Percentiles rank a stretch among this genome's conserved stretches.
phyloP scores from a whole-genome alignment of 2,888 invertebrate genomes.

The Cantharis nigra region DNA sequence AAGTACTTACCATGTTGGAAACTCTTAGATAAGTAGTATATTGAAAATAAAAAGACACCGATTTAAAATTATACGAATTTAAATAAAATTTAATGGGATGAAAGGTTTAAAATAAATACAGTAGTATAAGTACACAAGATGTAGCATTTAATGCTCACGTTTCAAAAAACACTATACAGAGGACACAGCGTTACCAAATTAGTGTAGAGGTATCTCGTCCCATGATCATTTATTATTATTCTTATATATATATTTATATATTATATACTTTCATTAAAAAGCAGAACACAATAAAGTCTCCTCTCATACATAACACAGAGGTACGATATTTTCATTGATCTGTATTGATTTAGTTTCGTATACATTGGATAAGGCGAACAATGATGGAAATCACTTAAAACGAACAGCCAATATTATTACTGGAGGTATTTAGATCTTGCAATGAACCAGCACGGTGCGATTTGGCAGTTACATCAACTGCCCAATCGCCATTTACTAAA shows the following conservation, averaged over 20 bases:
- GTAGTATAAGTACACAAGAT: conserved; percentile 58
- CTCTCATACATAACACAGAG: conserved; percentile 58
- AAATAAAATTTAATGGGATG: conserved; percentile 10
- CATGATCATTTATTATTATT: conserved; percentile 49
- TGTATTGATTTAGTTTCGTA: conserved; percentile 61
- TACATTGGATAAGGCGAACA: conserved; percentile 73
- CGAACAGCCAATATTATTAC: conserved; percentile 58
- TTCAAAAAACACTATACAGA: conserved; percentile 60
- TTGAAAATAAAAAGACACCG: background rate
- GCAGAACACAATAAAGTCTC: conserved; percentile 59
- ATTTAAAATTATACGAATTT: conserved; percentile 1
- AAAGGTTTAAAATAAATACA: conserved; percentile 25
- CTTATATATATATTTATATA: conserved; percentile 40
- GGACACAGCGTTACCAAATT: conserved; percentile 58
- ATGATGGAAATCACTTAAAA: conserved; percentile 59
- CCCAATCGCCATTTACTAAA: background rate
- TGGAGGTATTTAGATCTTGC: conserved; percentile 52
- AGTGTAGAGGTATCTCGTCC: conserved; percentile 58
- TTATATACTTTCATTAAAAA: conserved; percentile 56
- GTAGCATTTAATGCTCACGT: conserved; percentile 60
- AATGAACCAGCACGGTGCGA: conserved; percentile 9
- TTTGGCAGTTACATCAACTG: background rate
- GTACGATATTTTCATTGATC: conserved; percentile 53
- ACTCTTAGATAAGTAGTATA: background rate
- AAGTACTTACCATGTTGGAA: background rate